Conservation (phyloP, 1,140 invertebrate genomes). For the Panagrolaimus sp. region DNA sequence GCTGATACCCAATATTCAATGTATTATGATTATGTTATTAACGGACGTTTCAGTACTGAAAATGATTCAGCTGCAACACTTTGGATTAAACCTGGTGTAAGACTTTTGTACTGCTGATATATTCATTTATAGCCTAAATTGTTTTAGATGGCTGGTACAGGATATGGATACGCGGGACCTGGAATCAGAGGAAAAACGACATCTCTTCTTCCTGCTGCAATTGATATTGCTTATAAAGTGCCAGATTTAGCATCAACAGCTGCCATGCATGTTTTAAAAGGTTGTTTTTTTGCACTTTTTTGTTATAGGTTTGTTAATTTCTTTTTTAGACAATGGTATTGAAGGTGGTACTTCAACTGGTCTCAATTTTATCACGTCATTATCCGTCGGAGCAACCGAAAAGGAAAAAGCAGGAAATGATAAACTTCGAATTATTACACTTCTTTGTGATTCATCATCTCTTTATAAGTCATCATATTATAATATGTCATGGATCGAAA, state of each 20-base stretch:
- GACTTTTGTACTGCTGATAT: too few relatives aligned
- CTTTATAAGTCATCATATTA: background rate
- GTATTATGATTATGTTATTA: conserved; percentile 43
- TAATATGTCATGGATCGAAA: background rate
- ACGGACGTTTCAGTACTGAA: conserved; percentile 32
- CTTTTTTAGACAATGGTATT: background rate
- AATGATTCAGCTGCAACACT: conserved; percentile 17
- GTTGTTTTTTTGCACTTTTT: background rate
- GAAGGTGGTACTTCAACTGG: background rate
- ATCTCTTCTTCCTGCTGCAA: conserved; percentile 23
- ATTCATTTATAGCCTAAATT: too few relatives aligned
- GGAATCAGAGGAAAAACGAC: background rate
- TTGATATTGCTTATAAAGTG: conserved; percentile 25
- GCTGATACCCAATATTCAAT: conserved; percentile 41
- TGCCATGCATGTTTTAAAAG: conserved; percentile 25
- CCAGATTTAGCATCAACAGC: conserved; percentile 24
- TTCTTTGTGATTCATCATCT: background rate
- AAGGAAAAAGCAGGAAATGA: background rate
- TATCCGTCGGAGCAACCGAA: background rate
- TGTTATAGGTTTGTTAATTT: background rate
- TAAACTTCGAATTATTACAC: background rate
- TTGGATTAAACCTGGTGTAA: conserved; percentile 40
- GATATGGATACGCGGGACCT: conserved; percentile 5
- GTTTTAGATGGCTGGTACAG: conserved; percentile 14
- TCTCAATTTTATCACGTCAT: background rate